A percentile compares a stretch with the other conserved stretches of the same genome.
Evolutionary conservation across 2,797 vertebrate genomes (phyloP).

Genomic region (Melanotaenia nigrans): DNA sequence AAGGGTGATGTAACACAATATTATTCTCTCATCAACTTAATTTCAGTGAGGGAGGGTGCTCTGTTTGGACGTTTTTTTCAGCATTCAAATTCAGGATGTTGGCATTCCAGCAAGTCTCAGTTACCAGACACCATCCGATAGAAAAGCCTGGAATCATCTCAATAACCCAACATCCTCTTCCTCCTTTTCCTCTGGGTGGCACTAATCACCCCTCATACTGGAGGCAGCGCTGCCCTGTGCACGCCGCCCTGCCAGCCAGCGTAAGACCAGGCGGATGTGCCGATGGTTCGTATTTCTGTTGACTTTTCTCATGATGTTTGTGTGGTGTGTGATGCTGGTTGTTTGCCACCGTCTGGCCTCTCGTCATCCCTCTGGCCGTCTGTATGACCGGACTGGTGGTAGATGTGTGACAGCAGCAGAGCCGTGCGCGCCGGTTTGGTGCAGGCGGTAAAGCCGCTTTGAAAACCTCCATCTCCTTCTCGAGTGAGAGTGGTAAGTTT

Average conservation of each 20-base stretch:
- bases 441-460: conserved; percentile 43
- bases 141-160: conserved; percentile 23
- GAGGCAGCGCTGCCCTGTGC: conserved; percentile 33
- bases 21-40: too few relatives aligned
- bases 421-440: conserved; percentile 29
- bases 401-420: conserved; percentile 40
- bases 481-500: conserved; percentile 68
- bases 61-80: too few relatives aligned
- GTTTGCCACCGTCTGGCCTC: conserved; percentile 14
- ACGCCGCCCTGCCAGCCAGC: conserved; percentile 33
- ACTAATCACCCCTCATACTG: conserved; percentile 53
- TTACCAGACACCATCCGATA: conserved; percentile 7
- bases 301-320: conserved; percentile 55
- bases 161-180: conserved; percentile 6
- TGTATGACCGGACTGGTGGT: conserved; percentile 28
- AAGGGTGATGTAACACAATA: too few relatives aligned
- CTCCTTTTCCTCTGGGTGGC: conserved; percentile 43
- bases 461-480: conserved; percentile 50
- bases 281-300: conserved; percentile 54
- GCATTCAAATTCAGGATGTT: too few relatives aligned
- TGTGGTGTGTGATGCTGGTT: conserved; percentile 30
- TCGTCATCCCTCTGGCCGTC: conserved; percentile 19
- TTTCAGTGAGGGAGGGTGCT: too few relatives aligned
- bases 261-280: conserved; percentile 42
- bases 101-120: too few relatives aligned